phyloP scores from a whole-genome alignment of 2,797 vertebrate genomes.

The Cyprinodon diabolis region DNA sequence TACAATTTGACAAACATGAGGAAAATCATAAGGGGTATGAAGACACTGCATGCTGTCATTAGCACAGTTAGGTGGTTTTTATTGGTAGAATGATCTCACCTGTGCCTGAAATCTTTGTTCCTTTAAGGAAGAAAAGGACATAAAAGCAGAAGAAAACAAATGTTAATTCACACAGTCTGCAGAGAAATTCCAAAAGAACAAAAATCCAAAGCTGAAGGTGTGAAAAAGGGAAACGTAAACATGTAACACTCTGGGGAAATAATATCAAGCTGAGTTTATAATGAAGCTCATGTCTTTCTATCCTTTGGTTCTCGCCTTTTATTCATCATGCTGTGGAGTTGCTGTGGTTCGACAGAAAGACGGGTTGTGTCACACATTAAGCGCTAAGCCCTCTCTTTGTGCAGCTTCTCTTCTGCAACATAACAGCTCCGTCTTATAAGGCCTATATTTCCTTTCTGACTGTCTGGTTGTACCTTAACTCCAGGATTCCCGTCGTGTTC shows the following conservation, averaged over 20 bases:
- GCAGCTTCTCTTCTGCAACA: neutral
- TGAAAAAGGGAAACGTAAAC: conserved; percentile 60
- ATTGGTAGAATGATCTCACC: conserved; percentile 81
- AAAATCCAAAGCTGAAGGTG: conserved; percentile 44
- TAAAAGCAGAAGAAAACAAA: conserved; percentile 66
- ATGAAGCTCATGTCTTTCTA: conserved; percentile 22
- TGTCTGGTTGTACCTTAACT: conserved; percentile 86
- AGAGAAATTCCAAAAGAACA: conserved; percentile 53
- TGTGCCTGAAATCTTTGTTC: conserved; percentile 99
- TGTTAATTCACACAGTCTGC: conserved; percentile 68
- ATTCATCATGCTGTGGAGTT: conserved; percentile 29
- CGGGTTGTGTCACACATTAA: conserved; percentile 20
- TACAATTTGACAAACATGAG: neutral
- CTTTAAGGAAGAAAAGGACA: conserved; percentile 75
- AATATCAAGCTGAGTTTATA: conserved; percentile 38
- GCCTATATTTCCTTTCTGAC: neutral
- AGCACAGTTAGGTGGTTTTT: conserved; percentile 18
- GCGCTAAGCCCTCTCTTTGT: neutral
- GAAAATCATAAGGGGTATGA: neutral
- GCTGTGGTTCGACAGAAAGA: too few species aligned
- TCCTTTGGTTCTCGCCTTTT: conserved; percentile 47
- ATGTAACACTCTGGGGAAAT: conserved; percentile 61
- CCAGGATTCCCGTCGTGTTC: conserved; percentile 96
- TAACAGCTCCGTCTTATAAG: neutral
- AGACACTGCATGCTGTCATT: neutral